A percentile compares a stretch with the other conserved stretches of the same genome.
Evolutionary conservation across 1,140 invertebrate species (phyloP).

Genomic region (Myzus persicae): DNA sequence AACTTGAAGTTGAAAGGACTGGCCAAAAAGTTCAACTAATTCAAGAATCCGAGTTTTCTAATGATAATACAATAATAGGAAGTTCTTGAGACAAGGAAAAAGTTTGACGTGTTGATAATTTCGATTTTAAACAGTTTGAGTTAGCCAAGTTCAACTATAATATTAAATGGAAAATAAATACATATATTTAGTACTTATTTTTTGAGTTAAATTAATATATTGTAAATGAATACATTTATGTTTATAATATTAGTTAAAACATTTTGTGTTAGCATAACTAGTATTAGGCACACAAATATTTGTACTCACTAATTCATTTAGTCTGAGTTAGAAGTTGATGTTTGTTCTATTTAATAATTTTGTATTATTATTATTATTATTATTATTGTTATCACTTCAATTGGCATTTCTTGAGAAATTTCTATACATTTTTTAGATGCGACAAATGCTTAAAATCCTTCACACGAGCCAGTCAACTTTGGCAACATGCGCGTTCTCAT

Average conservation of each 20-base stretch:
- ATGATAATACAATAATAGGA: too few relatives aligned
- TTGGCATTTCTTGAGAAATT: slow-evolving; percentile 22
- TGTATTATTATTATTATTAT: slow-evolving; percentile 19
- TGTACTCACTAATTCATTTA: not conserved
- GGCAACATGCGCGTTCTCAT: slow-evolving; percentile 62
- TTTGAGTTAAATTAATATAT: not conserved
- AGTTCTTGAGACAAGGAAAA: too few relatives aligned
- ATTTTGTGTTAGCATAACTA: not conserved
- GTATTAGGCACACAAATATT: not conserved
- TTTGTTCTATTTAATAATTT: not conserved
- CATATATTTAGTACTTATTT: not conserved
- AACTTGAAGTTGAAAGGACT: too few relatives aligned
- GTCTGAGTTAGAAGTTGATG: not conserved
- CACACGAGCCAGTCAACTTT: slow-evolving; percentile 62
- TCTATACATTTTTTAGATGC: slow-evolving; percentile 60
- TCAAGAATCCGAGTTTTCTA: too few relatives aligned
- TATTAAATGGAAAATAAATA: slow-evolving; percentile 7
- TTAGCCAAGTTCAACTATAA: too few relatives aligned
- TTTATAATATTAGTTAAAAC: not conserved
- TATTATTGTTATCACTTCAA: not conserved
- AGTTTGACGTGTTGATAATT: too few relatives aligned
- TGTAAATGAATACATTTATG: not conserved
- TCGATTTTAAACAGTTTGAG: too few relatives aligned
- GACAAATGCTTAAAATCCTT: slow-evolving; percentile 65
- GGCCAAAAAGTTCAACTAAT: too few relatives aligned